A percentile compares a stretch with the other conserved stretches of the same genome.
phyloP scores from a whole-genome alignment of 2,113 vertebrate species.

The Glareola pratincola region DNA sequence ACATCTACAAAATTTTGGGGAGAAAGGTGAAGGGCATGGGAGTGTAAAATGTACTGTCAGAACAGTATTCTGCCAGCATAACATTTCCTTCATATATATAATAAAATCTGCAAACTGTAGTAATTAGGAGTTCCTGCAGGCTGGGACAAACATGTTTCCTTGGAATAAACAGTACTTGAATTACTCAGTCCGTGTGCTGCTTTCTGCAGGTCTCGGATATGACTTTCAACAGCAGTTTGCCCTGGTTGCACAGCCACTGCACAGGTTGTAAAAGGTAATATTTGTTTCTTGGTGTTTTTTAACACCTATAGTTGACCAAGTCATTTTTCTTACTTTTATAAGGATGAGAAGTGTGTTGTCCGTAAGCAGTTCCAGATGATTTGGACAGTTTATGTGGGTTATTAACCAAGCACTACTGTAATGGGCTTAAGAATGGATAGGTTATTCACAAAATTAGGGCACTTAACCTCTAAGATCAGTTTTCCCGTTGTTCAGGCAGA shows the following conservation, averaged over 20 bases:
- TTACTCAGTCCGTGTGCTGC: not conserved
- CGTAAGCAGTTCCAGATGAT: not conserved
- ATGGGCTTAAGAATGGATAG: not conserved
- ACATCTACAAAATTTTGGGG: not conserved
- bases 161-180: not conserved
- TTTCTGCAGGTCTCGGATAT: not conserved
- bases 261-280: not conserved
- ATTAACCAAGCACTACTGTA: not conserved
- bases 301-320: not conserved
- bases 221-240: not conserved
- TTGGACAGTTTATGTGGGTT: not conserved
- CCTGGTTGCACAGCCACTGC: not conserved
- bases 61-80: not conserved
- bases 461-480: not conserved
- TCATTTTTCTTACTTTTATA: not conserved
- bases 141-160: not conserved
- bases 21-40: not conserved
- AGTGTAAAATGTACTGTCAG: not conserved
- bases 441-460: not conserved
- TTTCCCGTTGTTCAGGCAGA: constrained; percentile 7
- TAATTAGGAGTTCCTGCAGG: not conserved
- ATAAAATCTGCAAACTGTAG: not conserved
- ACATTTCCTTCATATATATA: not conserved
- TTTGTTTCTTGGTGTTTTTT: not conserved
- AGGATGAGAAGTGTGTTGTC: not conserved